A percentile compares a stretch with the other conserved stretches of the same genome.
These are phyloP conservation scores for Oryzias curvinotus DNA, from an alignment of 2,113 vertebrate genomes.

Conservation along the genomic window DNA sequence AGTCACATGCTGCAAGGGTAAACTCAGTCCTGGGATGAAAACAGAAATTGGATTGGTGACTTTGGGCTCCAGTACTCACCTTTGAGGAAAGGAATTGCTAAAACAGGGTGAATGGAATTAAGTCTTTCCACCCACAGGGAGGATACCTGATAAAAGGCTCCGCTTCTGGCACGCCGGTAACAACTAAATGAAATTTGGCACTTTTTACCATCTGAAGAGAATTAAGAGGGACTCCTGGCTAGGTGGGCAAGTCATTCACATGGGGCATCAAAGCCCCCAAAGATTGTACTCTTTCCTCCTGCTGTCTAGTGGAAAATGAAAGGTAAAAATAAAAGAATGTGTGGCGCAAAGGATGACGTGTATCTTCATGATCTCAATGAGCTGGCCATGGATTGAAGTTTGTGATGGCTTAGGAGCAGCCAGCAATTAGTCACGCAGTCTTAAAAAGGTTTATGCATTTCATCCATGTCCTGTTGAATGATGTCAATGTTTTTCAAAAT, in stretches of 20 bases:
- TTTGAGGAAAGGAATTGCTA: slow-evolving; percentile 49
- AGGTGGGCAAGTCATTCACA: slow-evolving; percentile 46
- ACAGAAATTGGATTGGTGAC: slow-evolving; percentile 57
- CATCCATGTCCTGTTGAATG: slow-evolving; percentile 28
- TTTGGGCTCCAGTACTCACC: slow-evolving; percentile 49
- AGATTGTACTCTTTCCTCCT: slow-evolving; percentile 29
- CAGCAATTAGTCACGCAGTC: slow-evolving; percentile 46
- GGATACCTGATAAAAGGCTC: slow-evolving; percentile 41
- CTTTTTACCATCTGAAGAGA: slow-evolving; percentile 20
- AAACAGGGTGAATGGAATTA: slow-evolving; percentile 41
- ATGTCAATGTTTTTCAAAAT: no score
- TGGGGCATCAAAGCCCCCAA: slow-evolving; percentile 6
- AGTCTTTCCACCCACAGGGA: slow-evolving; percentile 34
- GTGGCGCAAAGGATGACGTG: slow-evolving; percentile 38
- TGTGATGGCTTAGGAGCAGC: slow-evolving; percentile 47
- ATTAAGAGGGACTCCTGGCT: slow-evolving; percentile 20
- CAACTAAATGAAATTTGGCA: slow-evolving; percentile 31
- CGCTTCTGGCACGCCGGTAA: slow-evolving; percentile 25
- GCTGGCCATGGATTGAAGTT: slow-evolving; percentile 25
- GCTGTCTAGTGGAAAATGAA: slow-evolving; percentile 31
- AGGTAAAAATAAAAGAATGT: slow-evolving; percentile 24
- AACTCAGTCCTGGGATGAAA: slow-evolving; percentile 64
- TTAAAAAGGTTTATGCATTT: slow-evolving; percentile 36
- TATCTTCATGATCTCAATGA: slow-evolving; percentile 49
- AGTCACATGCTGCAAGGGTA: slow-evolving; percentile 65